A percentile compares a stretch with the other conserved stretches of the same genome.
Conservation (phyloP, 1,140 invertebrate species). For the Anastrepha ludens region DNA sequence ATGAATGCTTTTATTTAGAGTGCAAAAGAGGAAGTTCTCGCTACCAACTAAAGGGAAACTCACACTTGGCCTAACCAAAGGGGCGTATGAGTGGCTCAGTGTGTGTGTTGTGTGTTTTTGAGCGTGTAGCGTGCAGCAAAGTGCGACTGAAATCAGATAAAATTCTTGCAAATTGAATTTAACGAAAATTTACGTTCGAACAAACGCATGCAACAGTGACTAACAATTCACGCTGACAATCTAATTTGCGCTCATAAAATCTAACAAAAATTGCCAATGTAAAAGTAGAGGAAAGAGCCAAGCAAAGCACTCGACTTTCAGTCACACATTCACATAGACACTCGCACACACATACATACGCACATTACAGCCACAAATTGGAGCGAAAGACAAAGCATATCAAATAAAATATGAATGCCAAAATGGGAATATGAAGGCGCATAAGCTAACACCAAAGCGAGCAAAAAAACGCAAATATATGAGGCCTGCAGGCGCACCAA, state of each 20-base stretch:
- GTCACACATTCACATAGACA: not conserved
- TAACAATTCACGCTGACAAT: not conserved
- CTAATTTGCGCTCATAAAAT: conserved; percentile 6
- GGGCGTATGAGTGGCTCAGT: conserved; percentile 33
- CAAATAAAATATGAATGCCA: conserved; percentile 6
- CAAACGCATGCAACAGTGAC: not conserved
- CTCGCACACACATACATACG: not conserved
- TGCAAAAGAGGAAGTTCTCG: too few relatives aligned
- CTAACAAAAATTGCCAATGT: not conserved
- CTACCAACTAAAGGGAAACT: too few relatives aligned
- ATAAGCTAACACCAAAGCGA: not conserved
- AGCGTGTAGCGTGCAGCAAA: not conserved
- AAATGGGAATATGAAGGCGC: not conserved
- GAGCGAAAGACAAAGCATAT: conserved; percentile 15
- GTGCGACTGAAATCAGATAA: conserved; percentile 6
- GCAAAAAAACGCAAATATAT: not conserved
- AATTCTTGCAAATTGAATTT: conserved; percentile 26
- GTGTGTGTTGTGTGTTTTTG: not conserved
- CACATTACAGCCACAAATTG: not conserved
- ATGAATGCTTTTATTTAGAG: not conserved
- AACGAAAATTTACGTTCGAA: not conserved
- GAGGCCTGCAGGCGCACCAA: conserved; percentile 15
- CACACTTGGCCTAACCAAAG: not conserved
- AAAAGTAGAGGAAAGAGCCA: too few relatives aligned
- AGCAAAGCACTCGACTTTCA: not conserved